These are phyloP conservation scores for Perdix hodgsoniae DNA, from an alignment of 2,797 vertebrate species.

Conservation along the genomic window DNA sequence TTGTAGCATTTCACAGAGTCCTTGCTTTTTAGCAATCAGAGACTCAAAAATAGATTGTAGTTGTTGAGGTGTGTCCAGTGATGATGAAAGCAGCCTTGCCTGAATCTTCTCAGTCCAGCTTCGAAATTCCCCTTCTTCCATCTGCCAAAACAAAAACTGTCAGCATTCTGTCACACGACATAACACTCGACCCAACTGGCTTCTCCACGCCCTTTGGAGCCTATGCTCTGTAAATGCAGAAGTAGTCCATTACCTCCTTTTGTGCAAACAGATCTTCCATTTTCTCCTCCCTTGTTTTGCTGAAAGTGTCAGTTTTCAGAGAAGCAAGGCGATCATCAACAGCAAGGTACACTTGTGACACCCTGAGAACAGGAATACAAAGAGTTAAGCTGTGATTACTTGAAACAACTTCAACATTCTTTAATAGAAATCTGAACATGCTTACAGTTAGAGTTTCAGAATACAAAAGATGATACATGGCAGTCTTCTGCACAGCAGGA, in stretches of 20 bases:
- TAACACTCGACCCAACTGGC: not conserved
- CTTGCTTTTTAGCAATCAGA: conserved; percentile 94
- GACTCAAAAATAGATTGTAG: conserved; percentile 92
- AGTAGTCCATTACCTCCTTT: conserved; percentile 87
- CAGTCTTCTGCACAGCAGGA: not conserved
- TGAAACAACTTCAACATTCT: not conserved
- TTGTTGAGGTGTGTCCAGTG: conserved; percentile 89
- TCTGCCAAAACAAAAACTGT: conserved; percentile 75
- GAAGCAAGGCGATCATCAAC: conserved; percentile 98
- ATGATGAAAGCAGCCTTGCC: conserved; percentile 86
- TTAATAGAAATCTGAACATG: not conserved
- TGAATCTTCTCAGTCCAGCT: conserved; percentile 97
- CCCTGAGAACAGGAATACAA: conserved; percentile 76
- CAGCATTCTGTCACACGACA: not conserved
- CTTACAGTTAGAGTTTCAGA: not conserved
- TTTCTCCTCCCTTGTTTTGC: conserved; percentile 96
- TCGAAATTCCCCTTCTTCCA: conserved; percentile 94
- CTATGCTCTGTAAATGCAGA: not conserved
- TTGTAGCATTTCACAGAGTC: conserved; percentile 94
- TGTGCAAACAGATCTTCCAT: conserved; percentile 99
- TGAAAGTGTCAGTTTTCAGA: conserved; percentile 97
- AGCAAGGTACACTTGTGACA: conserved; percentile 92
- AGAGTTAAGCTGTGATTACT: not conserved
- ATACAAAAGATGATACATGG: not conserved
- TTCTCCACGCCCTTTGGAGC: not conserved